Evolutionary conservation across 2,113 vertebrate genomes (phyloP), one percentile per base, ranked within the genome.

Genomic region (Cricetomys ansorgei): DNA sequence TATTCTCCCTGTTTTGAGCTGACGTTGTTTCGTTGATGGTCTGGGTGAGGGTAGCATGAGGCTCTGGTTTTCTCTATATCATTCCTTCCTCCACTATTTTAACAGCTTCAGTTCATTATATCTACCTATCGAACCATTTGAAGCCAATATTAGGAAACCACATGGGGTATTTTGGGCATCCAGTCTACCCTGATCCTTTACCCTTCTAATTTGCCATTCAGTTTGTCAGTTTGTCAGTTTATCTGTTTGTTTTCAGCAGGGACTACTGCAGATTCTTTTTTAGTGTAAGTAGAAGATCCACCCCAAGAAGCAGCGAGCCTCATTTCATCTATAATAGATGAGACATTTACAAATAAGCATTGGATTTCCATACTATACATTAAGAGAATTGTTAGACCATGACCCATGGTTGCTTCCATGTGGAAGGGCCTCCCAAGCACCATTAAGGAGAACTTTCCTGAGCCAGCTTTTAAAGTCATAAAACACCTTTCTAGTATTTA

Each of bases 381-480:
- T 97, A 76, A 85, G 91, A 84, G 91, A 96, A 95, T 92, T 70
- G 62, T 92, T 95, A 59, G 84, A 84, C 95, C 85, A 73, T 84
- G 89, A 81, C n/a, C 43, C 57, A 85, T 70, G 75, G 95, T 94
- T 96, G 89, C 83, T 87, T 85, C 70, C 37, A 72, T 83, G 88
- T 37, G 1, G 25, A 81, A 53, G 80, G 72, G 50, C 67, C 91
- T 92, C 73, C 57, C 57, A 79, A 73, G 59, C 85, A 62, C 73
- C 55, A 43, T 79, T 92, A 48, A 92, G 50, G 84, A 69, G 94
- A 91, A 65, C 45, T 84, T 65, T 69, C 55, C 29, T 55, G 19
- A 81, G 94, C 79, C 83, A 96, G 89, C 69, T 96, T 96, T 93
- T 45, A 55, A 96, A 97, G 95, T 89, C 89, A 69, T 89, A 94